Base-by-base conservation (phyloP, 1,140 invertebrate genomes). In the Bombus polaris region DNA sequence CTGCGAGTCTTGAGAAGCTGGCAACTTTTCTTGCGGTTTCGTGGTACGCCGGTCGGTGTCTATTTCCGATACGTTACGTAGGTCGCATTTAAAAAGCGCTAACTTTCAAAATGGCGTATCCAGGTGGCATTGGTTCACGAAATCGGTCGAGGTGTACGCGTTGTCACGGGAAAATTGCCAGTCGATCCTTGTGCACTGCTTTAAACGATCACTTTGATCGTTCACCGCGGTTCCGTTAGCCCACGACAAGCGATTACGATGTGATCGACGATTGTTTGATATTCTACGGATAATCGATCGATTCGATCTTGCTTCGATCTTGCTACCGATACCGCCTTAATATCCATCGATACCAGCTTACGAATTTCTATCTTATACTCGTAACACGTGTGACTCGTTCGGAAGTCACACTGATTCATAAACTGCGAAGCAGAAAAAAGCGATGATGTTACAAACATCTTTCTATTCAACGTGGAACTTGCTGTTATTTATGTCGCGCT, bases 1-100 rank as follows among this genome's bases (percentile, higher is more conserved):
- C 57, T 66, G 2, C 83, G 77, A 86, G 44, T 44, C 59, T 73
- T 25, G 35, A 32, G 62, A 42, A 53, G 25, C 73, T 65, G 44
- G 53, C 70, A 75, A 62, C 68, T 89, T 89, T 81, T 89, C 87
- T 80, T 85, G 88, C 59, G 88, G 88, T 89, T 88, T 88, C 80
- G 88, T 44, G 87, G 87, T 86, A 57, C 71, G 22, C 85, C 42
- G 39, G 62, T n/a, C 66, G 73, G 32, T 66, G 44, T 74, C 86
- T 88, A 89, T 89, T 89, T 89, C 85, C 83, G 88, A 85, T 53
- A 37, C 59, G 35, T 76, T 62, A 25, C 81, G 59, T 37, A 74
- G 68, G 70, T 88, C 53, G 86, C 66, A n/a, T 57, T 65, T 53
- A 42, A 81, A 75, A 77, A 59, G 37, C 65, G 59, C 15, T 32